Evolutionary conservation across 2,797 vertebrate genomes (phyloP), one percentile per base, ranked within the genome.

Genomic region (Steatocranus sp.): DNA sequence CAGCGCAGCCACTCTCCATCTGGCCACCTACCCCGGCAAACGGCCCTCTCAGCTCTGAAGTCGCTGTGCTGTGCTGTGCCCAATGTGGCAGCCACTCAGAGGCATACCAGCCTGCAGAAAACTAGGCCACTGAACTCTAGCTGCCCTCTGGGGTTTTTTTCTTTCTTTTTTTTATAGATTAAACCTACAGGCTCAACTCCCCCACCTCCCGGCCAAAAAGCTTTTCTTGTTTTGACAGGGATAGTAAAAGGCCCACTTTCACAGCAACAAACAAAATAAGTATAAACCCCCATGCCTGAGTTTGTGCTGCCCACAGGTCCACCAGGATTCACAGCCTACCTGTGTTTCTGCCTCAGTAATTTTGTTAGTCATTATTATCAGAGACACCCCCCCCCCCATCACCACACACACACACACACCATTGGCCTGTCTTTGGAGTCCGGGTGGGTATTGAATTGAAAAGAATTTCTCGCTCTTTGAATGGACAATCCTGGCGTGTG

Each of bases 71-170:
- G 86, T 66, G 68, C 85, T 76, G 81, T 80, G 86, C 77, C 86
- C 85, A 73, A 79, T 85, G 91, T 92, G 93, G 91, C 91, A 91
- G 86, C 81, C 77, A 50, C 86, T 89, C 88, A 80, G 87, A 84
- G 76, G 61, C 83, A 78, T 70, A 91, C 89, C 87, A 90, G 92
- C 90, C 86, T 83, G 80, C 83, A 84, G 79, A 43, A 88, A 95
- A 93, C 79, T 93, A 94, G 92, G 92, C 89, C 94, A 92, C 90
- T 94, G 93, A 94, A 94, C 92, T 94, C 92, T 86, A 81, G 77
- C 86, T 91, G 89, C 86, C 89, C 93, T 86, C 83, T 80, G 79
- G 51, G 17, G 41, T 34, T 86, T 83, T 84, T 61, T 36, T 12
- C 10, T 34, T 11, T 8, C 8, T 6, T 25, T 41, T 23, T 84